Conservation (phyloP, 2,888 invertebrate species). For the Eupithecia subfuscata region DNA sequence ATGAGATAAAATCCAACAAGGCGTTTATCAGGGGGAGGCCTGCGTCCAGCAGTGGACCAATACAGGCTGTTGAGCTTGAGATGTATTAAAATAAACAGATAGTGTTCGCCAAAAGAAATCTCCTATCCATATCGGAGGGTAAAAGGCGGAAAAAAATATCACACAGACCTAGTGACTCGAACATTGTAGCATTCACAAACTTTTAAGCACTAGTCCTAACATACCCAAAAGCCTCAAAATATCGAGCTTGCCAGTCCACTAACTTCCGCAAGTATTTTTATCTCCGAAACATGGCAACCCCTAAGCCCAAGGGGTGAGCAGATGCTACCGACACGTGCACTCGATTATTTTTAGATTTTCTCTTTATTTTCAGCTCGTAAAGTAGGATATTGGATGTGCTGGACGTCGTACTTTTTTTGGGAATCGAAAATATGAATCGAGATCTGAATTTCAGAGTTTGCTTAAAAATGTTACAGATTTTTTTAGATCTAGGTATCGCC, state of each 20-base stretch:
- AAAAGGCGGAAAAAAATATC: too few relatives aligned
- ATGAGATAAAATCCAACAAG: too few relatives aligned
- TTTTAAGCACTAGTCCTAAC: too few relatives aligned
- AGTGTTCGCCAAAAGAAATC: too few relatives aligned
- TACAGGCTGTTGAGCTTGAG: too few relatives aligned
- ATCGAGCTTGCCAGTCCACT: not conserved
- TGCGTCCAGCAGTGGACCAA: too few relatives aligned
- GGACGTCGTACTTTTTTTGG: not conserved
- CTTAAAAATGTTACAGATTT: not conserved
- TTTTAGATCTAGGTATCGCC: not conserved
- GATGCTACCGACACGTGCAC: slow-evolving; percentile 30
- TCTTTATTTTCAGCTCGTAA: slow-evolving; percentile 11
- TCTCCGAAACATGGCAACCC: slow-evolving; percentile 26
- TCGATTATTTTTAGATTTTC: slow-evolving; percentile 18
- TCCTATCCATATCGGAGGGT: too few relatives aligned
- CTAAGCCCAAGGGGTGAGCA: slow-evolving; percentile 18
- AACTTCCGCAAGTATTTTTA: slow-evolving; percentile 28
- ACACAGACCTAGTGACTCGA: too few relatives aligned
- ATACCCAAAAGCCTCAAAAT: slow-evolving; percentile 13
- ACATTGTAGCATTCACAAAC: too few relatives aligned
- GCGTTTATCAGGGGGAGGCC: too few relatives aligned
- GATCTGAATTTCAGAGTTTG: not conserved
- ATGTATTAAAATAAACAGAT: too few relatives aligned
- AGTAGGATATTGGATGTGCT: slow-evolving; percentile 14
- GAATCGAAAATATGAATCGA: slow-evolving; percentile 5